Percentiles rank a stretch among this genome's conserved stretches.
phyloP scores from a whole-genome alignment of 2,888 invertebrate species.

The Auanema freiburgensis region DNA sequence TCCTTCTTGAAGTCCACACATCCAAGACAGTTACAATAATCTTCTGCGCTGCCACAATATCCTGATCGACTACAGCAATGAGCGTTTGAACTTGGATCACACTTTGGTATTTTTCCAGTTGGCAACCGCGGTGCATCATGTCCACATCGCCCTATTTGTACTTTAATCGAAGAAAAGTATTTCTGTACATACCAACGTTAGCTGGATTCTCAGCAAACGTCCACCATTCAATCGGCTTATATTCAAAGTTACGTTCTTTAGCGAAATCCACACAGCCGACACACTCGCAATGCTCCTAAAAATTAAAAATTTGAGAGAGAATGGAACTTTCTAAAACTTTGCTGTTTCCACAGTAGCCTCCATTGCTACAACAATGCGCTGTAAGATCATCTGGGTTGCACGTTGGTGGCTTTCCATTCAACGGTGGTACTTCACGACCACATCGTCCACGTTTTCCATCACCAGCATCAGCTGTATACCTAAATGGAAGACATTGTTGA shows the following conservation, averaged over 20 bases:
- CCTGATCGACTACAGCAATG: slow-evolving; percentile 41
- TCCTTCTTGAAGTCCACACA: slow-evolving; percentile 46
- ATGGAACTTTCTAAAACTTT: slow-evolving; percentile 22
- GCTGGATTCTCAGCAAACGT: slow-evolving; percentile 53
- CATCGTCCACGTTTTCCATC: slow-evolving; percentile 58
- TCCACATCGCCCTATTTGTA: slow-evolving; percentile 50
- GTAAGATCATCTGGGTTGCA: slow-evolving; percentile 56
- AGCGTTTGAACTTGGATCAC: slow-evolving; percentile 49
- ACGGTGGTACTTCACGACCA: slow-evolving; percentile 47
- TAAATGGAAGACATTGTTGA: slow-evolving; percentile 10
- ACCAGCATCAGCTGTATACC: slow-evolving; percentile 55
- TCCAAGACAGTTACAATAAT: slow-evolving; percentile 45
- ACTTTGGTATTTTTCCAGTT: slow-evolving; percentile 48
- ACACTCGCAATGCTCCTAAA: slow-evolving; percentile 59
- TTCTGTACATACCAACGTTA: slow-evolving; percentile 41
- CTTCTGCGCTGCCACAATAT: slow-evolving; percentile 54
- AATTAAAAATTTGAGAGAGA: neutral
- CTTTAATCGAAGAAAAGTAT: neutral
- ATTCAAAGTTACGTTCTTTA: slow-evolving; percentile 43
- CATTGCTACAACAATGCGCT: slow-evolving; percentile 55
- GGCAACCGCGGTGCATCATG: slow-evolving; percentile 50
- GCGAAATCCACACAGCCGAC: slow-evolving; percentile 57
- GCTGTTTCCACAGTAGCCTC: slow-evolving; percentile 56
- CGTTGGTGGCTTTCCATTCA: slow-evolving; percentile 46
- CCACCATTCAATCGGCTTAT: slow-evolving; percentile 54